phyloP scores from a whole-genome alignment of 2,888 invertebrate genomes.

The Tanaodytes sp. region DNA sequence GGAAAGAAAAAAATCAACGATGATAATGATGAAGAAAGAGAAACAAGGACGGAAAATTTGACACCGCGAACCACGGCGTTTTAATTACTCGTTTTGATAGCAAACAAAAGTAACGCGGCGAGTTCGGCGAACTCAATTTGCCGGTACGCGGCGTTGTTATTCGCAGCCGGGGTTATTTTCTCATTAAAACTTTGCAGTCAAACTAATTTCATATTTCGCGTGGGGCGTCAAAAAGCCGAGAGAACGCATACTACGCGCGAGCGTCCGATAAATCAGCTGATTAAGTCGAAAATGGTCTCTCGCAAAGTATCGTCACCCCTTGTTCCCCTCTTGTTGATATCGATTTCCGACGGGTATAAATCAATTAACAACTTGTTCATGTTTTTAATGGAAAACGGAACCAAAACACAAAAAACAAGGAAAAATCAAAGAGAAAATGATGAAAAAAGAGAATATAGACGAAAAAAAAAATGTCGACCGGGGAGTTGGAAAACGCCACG shows the following conservation, averaged over 20 bases:
- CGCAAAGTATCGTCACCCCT: too few relatives aligned
- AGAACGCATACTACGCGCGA: neutral
- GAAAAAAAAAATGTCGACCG: constrained; percentile 4
- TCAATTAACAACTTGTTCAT: constrained; percentile 43
- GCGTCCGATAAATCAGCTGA: constrained; percentile 26
- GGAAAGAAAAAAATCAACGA: neutral
- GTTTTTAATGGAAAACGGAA: constrained; percentile 19
- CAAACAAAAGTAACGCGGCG: constrained; percentile 3
- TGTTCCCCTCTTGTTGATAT: neutral
- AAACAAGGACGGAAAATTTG: too few relatives aligned
- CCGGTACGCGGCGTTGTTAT: constrained; percentile 10
- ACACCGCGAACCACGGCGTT: too few relatives aligned
- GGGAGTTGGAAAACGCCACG: constrained; percentile 15
- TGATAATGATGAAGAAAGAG: too few relatives aligned
- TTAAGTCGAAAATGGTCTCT: constrained; percentile 12
- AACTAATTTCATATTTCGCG: constrained; percentile 27
- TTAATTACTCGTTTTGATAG: too few relatives aligned
- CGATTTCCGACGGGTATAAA: constrained; percentile 26
- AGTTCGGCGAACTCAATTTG: constrained; percentile 22
- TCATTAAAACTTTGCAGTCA: constrained; percentile 26
- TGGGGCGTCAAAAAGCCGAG: constrained; percentile 11
- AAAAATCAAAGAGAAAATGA: constrained; percentile 13
- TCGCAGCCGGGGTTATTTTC: constrained; percentile 23
- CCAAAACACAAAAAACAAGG: too few relatives aligned
- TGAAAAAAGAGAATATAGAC: constrained; percentile 25